These are phyloP conservation scores for Synodontis membranacea DNA, from an alignment of 2,113 vertebrate species.

Conservation along the genomic window DNA sequence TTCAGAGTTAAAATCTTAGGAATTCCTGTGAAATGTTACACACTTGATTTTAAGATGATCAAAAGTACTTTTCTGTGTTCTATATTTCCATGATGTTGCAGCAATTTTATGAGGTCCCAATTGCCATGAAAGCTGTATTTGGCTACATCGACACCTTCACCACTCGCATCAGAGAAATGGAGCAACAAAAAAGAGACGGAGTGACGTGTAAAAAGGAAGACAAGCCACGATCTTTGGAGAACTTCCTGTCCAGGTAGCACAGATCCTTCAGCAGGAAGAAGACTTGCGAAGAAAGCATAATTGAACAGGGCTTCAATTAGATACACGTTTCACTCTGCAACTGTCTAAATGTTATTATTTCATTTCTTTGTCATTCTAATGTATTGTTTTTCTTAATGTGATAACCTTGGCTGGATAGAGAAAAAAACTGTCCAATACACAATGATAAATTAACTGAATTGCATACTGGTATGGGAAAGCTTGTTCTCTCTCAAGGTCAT, in stretches of 20 bases:
- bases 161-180: constrained; percentile 97
- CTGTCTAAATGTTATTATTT: not conserved
- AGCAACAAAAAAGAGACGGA: constrained; percentile 93
- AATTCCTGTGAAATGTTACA: constrained; percentile 31
- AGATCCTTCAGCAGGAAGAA: not conserved
- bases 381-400: not conserved
- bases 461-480: not conserved
- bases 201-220: constrained; percentile 92
- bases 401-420: not conserved
- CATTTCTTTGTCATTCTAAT: not conserved
- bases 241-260: constrained; percentile 90
- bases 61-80: not conserved
- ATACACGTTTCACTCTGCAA: not conserved
- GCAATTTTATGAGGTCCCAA: constrained; percentile 97
- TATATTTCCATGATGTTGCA: constrained; percentile 61
- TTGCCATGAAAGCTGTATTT: constrained; percentile 95
- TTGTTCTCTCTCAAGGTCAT: not conserved
- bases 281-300: not conserved
- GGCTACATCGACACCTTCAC: constrained; percentile 93
- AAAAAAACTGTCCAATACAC: not conserved
- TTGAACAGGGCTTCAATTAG: not conserved
- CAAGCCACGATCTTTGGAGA: constrained; percentile 93
- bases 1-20: constrained; percentile 38
- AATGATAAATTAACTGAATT: not conserved
- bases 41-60: not conserved